phyloP scores from a whole-genome alignment of 2,797 vertebrate species.

The Saxicola maurus region DNA sequence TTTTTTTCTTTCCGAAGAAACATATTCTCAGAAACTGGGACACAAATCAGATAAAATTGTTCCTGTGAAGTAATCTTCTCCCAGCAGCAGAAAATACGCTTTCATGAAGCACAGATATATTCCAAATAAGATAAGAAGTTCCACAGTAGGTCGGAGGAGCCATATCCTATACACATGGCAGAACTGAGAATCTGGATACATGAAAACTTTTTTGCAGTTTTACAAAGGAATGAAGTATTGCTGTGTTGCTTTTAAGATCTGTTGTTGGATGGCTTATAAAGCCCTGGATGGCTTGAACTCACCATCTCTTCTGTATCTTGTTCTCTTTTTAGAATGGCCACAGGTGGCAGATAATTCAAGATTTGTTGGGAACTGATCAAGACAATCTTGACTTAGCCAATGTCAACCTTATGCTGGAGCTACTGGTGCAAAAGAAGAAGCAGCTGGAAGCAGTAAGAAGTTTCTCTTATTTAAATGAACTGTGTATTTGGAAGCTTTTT shows the following conservation, averaged over 20 bases:
- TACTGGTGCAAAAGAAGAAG: slow-evolving; percentile 96
- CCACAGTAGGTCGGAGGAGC: neutral
- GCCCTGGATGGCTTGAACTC: neutral
- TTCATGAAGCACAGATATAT: neutral
- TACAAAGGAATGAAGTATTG: neutral
- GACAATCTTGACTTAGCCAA: slow-evolving; percentile 96
- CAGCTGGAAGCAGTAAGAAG: slow-evolving; percentile 91
- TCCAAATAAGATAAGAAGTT: neutral
- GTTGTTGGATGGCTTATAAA: neutral
- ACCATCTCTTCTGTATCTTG: neutral
- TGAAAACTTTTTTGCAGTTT: neutral
- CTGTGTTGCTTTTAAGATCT: neutral
- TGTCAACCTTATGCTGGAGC: slow-evolving; percentile 95
- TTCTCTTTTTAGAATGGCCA: slow-evolving; percentile 85
- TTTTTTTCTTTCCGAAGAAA: neutral
- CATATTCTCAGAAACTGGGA: neutral
- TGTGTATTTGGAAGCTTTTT: neutral
- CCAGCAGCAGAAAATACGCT: neutral
- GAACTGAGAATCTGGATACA: neutral
- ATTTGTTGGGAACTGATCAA: slow-evolving; percentile 91
- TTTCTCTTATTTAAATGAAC: neutral
- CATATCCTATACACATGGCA: neutral
- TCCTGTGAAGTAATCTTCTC: slow-evolving; percentile 7
- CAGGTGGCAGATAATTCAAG: slow-evolving; percentile 95
- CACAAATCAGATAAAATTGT: slow-evolving; percentile 19